These are phyloP conservation scores for Onychomys leucogaster DNA, from an alignment of 2,797 vertebrate species.

Conservation along the genomic window DNA sequence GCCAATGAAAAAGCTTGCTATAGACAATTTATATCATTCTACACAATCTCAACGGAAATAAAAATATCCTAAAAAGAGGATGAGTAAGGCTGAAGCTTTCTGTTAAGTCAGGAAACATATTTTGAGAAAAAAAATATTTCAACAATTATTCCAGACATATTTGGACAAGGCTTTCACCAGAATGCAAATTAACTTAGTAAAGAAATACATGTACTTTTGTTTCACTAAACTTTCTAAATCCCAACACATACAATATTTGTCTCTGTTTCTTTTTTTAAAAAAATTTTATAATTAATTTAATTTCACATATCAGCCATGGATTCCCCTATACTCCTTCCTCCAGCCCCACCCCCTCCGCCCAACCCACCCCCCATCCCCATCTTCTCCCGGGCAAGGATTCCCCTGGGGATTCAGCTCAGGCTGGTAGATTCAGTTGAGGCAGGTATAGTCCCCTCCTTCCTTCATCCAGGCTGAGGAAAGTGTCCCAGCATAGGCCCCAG, in stretches of 20 bases:
- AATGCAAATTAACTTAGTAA: not conserved
- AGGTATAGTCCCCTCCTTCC: too few relatives aligned
- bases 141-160: conserved; percentile 28
- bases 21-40: not conserved
- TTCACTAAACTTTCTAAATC: not conserved
- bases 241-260: not conserved
- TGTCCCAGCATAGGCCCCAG: too few relatives aligned
- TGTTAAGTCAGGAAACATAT: not conserved
- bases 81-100: not conserved
- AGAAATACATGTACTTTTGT: not conserved
- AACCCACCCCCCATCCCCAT: too few relatives aligned
- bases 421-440: too few relatives aligned
- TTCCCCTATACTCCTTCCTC: too few relatives aligned
- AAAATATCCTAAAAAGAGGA: not conserved
- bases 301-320: too few relatives aligned
- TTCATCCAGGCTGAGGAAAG: too few relatives aligned
- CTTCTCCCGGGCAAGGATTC: too few relatives aligned
- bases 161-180: not conserved
- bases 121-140: not conserved
- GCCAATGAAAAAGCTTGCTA: not conserved
- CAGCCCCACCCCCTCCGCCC: too few relatives aligned
- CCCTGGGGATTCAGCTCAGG: too few relatives aligned
- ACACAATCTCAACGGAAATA: not conserved
- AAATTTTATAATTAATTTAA: too few relatives aligned
- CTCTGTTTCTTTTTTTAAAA: too few relatives aligned